These are phyloP conservation scores for Mormoops blainvillei DNA, from an alignment of 2,113 vertebrate genomes.

Conservation along the genomic window DNA sequence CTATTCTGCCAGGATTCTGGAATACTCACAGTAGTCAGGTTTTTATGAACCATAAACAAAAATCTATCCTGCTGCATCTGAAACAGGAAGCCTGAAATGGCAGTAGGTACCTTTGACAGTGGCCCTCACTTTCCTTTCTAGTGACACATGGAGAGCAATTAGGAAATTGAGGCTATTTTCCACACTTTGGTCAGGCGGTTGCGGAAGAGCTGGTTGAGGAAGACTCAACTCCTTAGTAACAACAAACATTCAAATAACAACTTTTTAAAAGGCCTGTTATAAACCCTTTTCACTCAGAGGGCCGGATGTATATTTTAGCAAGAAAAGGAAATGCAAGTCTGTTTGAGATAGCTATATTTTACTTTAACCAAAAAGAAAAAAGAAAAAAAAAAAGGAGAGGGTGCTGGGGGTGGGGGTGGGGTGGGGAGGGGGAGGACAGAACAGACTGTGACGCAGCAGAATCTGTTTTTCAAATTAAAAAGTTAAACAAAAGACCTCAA, in stretches of 20 bases:
- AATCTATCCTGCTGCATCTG: constrained; percentile 78
- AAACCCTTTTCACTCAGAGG: neutral
- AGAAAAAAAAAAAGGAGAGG: neutral
- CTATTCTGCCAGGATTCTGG: constrained; percentile 71
- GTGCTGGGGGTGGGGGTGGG: neutral
- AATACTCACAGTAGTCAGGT: constrained; percentile 79
- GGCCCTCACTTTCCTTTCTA: neutral
- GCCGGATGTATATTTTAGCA: constrained; percentile 25
- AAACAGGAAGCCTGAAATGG: constrained; percentile 78
- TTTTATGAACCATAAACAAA: constrained; percentile 86
- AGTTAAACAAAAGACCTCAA: constrained; percentile 83
- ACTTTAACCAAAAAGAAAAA: neutral
- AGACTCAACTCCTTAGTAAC: neutral
- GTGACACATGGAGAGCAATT: neutral
- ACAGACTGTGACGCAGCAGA: constrained; percentile 63
- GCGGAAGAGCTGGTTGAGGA: neutral
- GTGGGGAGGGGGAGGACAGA: neutral
- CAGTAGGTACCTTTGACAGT: constrained; percentile 9
- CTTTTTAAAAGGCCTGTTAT: neutral
- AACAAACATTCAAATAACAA: neutral
- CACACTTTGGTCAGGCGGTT: neutral
- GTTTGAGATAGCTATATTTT: constrained; percentile 23
- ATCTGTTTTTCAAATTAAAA: constrained; percentile 81
- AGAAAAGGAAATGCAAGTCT: constrained; percentile 5
- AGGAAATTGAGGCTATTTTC: constrained; percentile 14